These are phyloP conservation scores for Zingel zingel DNA, from an alignment of 2,113 vertebrate genomes.

Conservation along the genomic window DNA sequence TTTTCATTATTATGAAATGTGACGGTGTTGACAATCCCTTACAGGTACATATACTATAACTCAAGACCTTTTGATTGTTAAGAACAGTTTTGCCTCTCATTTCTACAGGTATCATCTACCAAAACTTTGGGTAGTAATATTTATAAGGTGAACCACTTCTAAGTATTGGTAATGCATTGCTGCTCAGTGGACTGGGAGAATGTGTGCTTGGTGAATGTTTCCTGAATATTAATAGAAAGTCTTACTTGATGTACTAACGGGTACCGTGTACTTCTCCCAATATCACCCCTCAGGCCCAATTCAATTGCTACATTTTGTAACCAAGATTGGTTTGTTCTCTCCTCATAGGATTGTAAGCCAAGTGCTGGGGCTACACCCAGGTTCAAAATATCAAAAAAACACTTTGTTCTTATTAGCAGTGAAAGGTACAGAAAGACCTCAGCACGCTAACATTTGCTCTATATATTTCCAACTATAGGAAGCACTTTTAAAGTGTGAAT, in stretches of 20 bases:
- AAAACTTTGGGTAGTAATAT: not conserved
- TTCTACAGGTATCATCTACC: not conserved
- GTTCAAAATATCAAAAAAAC: conserved; percentile 41
- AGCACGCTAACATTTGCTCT: not conserved
- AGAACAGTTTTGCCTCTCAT: not conserved
- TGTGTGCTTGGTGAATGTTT: conserved; percentile 10
- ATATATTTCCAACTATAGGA: not conserved
- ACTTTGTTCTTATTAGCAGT: conserved; percentile 5
- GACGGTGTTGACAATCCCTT: not conserved
- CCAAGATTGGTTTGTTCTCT: conserved; percentile 38
- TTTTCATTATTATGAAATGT: not conserved
- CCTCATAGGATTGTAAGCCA: conserved; percentile 8
- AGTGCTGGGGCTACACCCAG: conserved; percentile 15
- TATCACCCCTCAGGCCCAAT: conserved; percentile 31
- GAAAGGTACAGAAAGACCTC: conserved; percentile 18
- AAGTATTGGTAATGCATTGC: conserved; percentile 1
- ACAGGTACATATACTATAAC: not conserved
- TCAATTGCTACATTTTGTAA: conserved; percentile 36
- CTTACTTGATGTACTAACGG: conserved; percentile 10
- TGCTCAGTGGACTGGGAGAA: not conserved
- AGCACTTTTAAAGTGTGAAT: not conserved
- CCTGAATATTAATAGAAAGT: conserved; percentile 20
- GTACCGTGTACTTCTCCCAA: conserved; percentile 6
- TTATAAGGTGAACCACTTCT: not conserved
- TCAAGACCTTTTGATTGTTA: not conserved